Percentiles rank a stretch among this genome's conserved stretches.
Conservation (phyloP, 2,113 vertebrate species). For the Sphyrna mokarran region DNA sequence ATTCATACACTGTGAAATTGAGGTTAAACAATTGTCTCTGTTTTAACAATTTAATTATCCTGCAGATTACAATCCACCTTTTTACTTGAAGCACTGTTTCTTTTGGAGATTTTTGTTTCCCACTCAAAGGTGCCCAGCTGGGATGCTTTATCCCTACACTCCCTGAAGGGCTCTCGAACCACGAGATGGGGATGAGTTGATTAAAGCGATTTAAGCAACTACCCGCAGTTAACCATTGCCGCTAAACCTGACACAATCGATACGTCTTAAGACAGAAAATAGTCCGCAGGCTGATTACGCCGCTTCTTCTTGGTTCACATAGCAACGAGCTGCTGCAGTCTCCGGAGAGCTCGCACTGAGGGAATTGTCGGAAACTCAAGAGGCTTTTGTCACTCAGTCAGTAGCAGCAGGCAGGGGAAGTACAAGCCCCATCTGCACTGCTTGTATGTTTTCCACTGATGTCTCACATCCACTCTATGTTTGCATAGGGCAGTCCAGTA, state of each 20-base stretch:
- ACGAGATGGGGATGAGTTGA: neutral
- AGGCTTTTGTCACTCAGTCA: constrained; percentile 53
- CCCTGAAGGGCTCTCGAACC: neutral
- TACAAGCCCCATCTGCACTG: constrained; percentile 41
- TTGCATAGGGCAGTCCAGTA: constrained; percentile 33
- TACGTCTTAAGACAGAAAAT: constrained; percentile 26
- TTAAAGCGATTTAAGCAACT: constrained; percentile 39
- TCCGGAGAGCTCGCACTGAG: constrained; percentile 44
- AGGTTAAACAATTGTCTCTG: neutral
- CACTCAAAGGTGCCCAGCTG: no score
- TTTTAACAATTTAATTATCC: constrained; percentile 30
- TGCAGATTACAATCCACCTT: neutral
- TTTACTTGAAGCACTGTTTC: neutral
- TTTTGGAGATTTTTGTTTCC: neutral
- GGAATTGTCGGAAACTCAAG: constrained; percentile 51
- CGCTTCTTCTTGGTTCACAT: constrained; percentile 51
- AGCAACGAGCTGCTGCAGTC: constrained; percentile 52
- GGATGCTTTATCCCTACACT: constrained; percentile 17
- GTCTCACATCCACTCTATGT: constrained; percentile 39
- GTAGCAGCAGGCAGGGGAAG: constrained; percentile 36
- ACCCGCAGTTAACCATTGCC: constrained; percentile 38
- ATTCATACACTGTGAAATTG: neutral
- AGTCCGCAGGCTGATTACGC: constrained; percentile 36
- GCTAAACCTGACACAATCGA: constrained; percentile 35
- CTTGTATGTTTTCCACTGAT: constrained; percentile 42